These are phyloP conservation scores for Pogonus chalceus DNA, from an alignment of 1,140 invertebrate genomes.

Conservation along the genomic window DNA sequence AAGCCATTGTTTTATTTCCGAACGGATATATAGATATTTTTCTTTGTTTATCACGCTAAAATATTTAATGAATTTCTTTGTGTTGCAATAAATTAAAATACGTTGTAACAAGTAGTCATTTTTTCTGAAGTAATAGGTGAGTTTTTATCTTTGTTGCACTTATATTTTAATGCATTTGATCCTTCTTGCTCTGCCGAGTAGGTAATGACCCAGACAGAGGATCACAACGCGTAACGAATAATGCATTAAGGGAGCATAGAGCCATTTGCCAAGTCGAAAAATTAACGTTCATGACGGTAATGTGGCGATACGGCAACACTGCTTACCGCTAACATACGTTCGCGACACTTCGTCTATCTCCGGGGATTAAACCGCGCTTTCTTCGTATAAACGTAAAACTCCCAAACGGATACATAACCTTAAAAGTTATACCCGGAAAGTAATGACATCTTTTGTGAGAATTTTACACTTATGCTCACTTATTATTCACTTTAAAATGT, in stretches of 20 bases:
- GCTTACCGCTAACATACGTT: no score
- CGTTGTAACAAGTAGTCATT: no score
- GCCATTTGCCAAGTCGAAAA: constrained; percentile 1
- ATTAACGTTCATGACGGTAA: constrained; percentile 4
- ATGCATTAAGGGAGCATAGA: not conserved
- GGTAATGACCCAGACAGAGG: constrained; percentile 4
- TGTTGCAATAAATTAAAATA: no score
- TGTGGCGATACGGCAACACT: not conserved
- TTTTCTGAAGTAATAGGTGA: no score
- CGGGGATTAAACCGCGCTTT: not conserved
- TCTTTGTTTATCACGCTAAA: constrained; percentile 4
- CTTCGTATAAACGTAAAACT: not conserved
- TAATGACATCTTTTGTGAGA: not conserved
- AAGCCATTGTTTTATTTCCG: not conserved
- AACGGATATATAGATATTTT: not conserved
- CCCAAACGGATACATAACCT: not conserved
- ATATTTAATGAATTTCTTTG: no score
- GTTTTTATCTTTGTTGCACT: not conserved
- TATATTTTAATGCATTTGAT: not conserved
- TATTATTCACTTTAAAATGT: not conserved
- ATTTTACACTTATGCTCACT: no score
- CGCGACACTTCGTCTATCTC: not conserved
- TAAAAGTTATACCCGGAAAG: not conserved
- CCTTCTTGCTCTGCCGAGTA: not conserved
- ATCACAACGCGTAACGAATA: constrained; percentile 3